Percentiles rank a stretch among this genome's conserved stretches.
Evolutionary conservation across 2,113 vertebrate species (phyloP).

Genomic region (Lamprologus ornatipinnis): DNA sequence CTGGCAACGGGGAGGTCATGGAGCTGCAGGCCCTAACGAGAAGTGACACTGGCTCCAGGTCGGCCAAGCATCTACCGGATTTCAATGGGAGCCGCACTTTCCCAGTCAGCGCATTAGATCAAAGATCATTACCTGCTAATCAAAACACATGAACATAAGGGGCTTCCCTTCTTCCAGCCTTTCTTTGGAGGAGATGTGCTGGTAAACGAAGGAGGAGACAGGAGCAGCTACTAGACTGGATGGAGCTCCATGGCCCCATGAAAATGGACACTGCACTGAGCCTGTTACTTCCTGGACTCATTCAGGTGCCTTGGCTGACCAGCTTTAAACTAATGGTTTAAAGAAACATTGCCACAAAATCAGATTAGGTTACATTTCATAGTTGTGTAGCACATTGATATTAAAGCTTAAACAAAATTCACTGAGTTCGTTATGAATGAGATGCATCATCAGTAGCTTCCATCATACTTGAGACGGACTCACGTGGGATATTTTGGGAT

Average conservation of each 20-base stretch:
- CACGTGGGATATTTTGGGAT: not conserved
- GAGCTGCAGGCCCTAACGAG: constrained; percentile 69
- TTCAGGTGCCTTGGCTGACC: not conserved
- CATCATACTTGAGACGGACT: not conserved
- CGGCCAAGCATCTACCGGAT: constrained; percentile 73
- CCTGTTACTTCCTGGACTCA: not conserved
- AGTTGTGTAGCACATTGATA: not conserved
- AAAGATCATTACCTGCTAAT: constrained; percentile 80
- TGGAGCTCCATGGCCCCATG: not conserved
- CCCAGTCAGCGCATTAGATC: constrained; percentile 77
- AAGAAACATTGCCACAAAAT: not conserved
- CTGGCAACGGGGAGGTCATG: constrained; percentile 63
- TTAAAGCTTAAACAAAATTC: not conserved
- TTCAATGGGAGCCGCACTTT: constrained; percentile 75
- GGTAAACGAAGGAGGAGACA: constrained; percentile 17
- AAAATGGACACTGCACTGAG: not conserved
- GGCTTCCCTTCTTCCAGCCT: constrained; percentile 28
- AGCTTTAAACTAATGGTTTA: not conserved
- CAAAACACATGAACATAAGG: constrained; percentile 72
- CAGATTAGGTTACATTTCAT: not conserved
- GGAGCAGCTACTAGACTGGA: constrained; percentile 22
- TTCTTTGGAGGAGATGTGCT: not conserved
- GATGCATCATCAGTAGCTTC: not conserved
- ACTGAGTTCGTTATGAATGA: not conserved
- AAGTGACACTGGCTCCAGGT: constrained; percentile 81